A percentile compares a stretch with the other conserved stretches of the same genome.
Evolutionary conservation across 2,797 vertebrate genomes (phyloP).

Genomic region (Sebastes nivosus): DNA sequence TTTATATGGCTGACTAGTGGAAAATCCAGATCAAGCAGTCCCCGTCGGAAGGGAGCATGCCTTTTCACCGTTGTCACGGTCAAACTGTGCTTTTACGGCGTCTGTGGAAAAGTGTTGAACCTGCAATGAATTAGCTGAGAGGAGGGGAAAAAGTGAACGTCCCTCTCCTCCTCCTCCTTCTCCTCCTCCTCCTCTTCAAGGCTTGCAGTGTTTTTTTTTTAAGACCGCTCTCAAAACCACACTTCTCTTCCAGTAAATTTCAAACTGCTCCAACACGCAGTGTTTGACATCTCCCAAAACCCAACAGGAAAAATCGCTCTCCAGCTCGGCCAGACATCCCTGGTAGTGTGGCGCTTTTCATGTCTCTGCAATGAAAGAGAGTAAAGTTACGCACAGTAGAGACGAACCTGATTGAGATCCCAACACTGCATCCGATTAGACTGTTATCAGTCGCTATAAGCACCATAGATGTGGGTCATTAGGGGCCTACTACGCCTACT

Average conservation of each 20-base stretch:
- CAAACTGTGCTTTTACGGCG: constrained; percentile 45
- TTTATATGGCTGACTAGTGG: constrained; percentile 67
- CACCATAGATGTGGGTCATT: too few relatives aligned
- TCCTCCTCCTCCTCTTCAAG: constrained; percentile 21
- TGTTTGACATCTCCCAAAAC: constrained; percentile 47
- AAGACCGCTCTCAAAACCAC: constrained; percentile 58
- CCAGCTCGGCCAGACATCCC: constrained; percentile 8
- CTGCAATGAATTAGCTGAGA: constrained; percentile 72
- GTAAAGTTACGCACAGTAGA: not conserved
- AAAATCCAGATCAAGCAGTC: constrained; percentile 72
- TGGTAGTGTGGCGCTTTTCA: not conserved
- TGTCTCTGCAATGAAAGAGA: not conserved
- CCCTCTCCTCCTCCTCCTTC: constrained; percentile 27
- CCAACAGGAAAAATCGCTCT: constrained; percentile 24
- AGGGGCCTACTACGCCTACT: too few relatives aligned
- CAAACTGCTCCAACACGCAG: constrained; percentile 35
- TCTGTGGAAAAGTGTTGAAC: constrained; percentile 71
- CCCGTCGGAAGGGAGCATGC: constrained; percentile 30
- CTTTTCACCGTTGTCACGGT: constrained; percentile 60
- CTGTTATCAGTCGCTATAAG: too few relatives aligned
- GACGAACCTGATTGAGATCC: not conserved
- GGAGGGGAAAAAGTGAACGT: constrained; percentile 66
- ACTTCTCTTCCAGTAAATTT: constrained; percentile 68
- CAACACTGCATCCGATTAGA: not conserved
- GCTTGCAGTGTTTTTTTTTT: constrained; percentile 47